A percentile compares a stretch with the other conserved stretches of the same genome.
These are phyloP conservation scores for Oxytorus armatus DNA, from an alignment of 2,888 invertebrate genomes.

Conservation along the genomic window DNA sequence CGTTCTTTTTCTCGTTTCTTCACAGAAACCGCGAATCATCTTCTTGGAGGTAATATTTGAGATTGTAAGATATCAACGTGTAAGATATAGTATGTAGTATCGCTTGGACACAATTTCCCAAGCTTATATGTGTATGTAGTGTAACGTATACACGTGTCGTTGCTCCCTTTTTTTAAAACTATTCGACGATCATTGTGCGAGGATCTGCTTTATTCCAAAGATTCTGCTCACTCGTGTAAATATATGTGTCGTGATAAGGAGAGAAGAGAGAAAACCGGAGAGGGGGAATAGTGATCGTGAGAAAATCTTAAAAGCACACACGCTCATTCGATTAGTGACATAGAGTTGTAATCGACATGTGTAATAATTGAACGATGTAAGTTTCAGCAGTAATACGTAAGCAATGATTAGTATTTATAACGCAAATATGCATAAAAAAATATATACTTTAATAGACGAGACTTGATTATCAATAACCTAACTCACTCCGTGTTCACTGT, in stretches of 20 bases:
- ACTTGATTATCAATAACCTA: slow-evolving; percentile 35
- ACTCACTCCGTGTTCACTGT: not conserved
- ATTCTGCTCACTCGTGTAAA: slow-evolving; percentile 71
- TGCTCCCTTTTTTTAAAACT: slow-evolving; percentile 45
- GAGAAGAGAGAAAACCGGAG: slow-evolving; percentile 13
- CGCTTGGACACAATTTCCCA: slow-evolving; percentile 35
- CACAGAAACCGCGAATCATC: slow-evolving; percentile 10
- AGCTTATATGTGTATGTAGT: slow-evolving; percentile 29
- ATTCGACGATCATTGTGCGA: slow-evolving; percentile 66
- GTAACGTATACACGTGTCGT: slow-evolving; percentile 53
- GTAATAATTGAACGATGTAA: slow-evolving; percentile 50
- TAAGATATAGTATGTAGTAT: slow-evolving; percentile 51
- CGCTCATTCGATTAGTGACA: slow-evolving; percentile 40
- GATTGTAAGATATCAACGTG: slow-evolving; percentile 63
- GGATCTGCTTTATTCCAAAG: slow-evolving; percentile 70
- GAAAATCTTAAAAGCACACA: slow-evolving; percentile 21
- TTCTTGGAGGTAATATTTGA: slow-evolving; percentile 43
- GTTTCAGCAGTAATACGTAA: slow-evolving; percentile 51
- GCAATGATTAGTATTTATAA: slow-evolving; percentile 74
- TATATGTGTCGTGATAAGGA: slow-evolving; percentile 57
- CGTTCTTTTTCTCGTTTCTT: not conserved
- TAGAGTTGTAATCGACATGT: slow-evolving; percentile 44
- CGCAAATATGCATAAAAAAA: slow-evolving; percentile 68
- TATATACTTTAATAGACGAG: slow-evolving; percentile 68
- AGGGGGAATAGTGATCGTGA: slow-evolving; percentile 23